Percentiles rank a stretch among this genome's conserved stretches.
These are phyloP conservation scores for Hydrozoanthus gracilis DNA, from an alignment of 92 coral and sea anemone genomes.

Conservation along the genomic window DNA sequence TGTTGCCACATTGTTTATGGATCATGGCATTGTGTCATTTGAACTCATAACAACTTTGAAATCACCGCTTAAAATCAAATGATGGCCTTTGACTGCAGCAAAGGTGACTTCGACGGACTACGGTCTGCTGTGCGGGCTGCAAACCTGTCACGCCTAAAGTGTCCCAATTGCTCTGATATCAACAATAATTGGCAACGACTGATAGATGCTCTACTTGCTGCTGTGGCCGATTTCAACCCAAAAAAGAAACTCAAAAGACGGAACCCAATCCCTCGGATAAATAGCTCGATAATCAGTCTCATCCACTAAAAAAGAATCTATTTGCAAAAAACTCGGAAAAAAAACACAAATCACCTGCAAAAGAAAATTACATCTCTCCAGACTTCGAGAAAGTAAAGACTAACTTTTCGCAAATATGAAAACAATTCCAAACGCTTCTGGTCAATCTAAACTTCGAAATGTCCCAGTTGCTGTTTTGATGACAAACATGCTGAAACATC, in stretches of 20 bases:
- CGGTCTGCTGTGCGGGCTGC: constrained; percentile 50
- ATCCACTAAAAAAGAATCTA: constrained; percentile 44
- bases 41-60: constrained; percentile 11
- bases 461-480: not conserved
- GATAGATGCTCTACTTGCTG: constrained; percentile 53
- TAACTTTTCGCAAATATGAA: constrained; percentile 49
- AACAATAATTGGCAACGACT: constrained; percentile 61
- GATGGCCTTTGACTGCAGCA: constrained; percentile 35
- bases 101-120: constrained; percentile 46
- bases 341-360: constrained; percentile 35
- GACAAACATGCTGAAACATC: constrained; percentile 2
- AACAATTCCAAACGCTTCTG: constrained; percentile 64
- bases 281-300: constrained; percentile 23
- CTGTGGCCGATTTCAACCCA: constrained; percentile 53
- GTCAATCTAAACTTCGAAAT: constrained; percentile 53
- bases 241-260: constrained; percentile 53
- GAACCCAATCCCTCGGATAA: constrained; percentile 51
- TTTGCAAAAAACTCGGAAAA: constrained; percentile 30
- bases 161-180: constrained; percentile 44
- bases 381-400: constrained; percentile 54
- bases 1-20: constrained; percentile 2
- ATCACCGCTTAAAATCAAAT: not conserved
- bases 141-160: constrained; percentile 43
- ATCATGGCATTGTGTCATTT: constrained; percentile 17
- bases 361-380: constrained; percentile 51